Conservation (phyloP, 2,113 vertebrate species). For the Struthidea cinerea region DNA sequence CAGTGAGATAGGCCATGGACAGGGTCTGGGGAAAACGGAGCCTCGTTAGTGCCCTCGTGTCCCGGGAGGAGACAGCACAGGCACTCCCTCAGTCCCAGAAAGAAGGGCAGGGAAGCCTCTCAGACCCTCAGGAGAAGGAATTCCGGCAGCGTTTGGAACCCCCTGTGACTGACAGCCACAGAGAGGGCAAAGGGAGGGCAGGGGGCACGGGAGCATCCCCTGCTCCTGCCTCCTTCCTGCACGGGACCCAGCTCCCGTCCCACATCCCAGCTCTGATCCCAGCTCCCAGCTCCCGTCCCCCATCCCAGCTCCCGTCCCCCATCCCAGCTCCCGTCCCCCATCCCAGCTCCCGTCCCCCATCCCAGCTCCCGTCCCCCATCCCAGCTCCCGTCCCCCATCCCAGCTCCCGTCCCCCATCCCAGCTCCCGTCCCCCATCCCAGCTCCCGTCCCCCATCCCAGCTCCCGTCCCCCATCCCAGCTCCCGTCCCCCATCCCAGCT, state of each 20-base stretch:
- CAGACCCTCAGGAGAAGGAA: background rate
- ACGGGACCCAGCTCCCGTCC: background rate
- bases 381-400: background rate
- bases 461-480: no score
- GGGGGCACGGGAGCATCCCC: background rate
- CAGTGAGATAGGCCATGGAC: conserved; percentile 92
- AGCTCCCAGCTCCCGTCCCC: background rate
- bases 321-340: no score
- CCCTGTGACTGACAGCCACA: background rate
- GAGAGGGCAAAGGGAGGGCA: background rate
- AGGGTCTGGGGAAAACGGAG: conserved; percentile 78
- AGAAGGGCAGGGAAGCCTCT: background rate
- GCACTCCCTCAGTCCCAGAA: background rate
- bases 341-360: background rate
- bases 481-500: background rate
- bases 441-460: background rate
- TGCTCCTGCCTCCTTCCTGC: background rate
- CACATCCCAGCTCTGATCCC: background rate
- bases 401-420: background rate
- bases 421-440: background rate
- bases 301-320: no score
- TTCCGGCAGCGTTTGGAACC: background rate
- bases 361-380: background rate
- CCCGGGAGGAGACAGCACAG: background rate
- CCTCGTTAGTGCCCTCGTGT: background rate